phyloP scores from a whole-genome alignment of 2,797 vertebrate genomes.

The Eospalax fontanierii region DNA sequence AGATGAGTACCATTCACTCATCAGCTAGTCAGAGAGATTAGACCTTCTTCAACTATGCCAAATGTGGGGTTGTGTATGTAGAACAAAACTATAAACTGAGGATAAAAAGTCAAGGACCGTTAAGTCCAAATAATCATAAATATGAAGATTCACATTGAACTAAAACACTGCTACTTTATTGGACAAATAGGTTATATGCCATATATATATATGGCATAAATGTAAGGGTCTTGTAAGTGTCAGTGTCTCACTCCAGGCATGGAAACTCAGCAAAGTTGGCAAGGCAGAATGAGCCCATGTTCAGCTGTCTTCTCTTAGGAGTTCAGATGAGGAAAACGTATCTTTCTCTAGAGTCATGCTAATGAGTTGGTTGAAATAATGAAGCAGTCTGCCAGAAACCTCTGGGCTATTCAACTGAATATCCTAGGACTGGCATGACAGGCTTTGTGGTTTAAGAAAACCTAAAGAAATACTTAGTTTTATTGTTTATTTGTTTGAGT shows the following conservation, averaged over 20 bases:
- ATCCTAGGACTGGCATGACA: conserved; percentile 1
- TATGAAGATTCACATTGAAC: conserved; percentile 51
- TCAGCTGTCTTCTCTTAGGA: conserved; percentile 3
- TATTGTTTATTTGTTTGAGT: too few relatives aligned
- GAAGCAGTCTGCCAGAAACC: conserved; percentile 5
- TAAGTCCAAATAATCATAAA: background rate
- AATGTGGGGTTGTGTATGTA: background rate
- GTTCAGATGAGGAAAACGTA: conserved; percentile 13
- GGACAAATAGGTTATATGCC: background rate
- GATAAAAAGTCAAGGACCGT: background rate
- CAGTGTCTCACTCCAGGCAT: conserved; percentile 2
- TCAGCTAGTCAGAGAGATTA: background rate
- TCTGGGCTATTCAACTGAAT: background rate
- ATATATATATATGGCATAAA: background rate
- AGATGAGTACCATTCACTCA: background rate
- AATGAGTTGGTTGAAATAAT: conserved; percentile 53
- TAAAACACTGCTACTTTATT: background rate
- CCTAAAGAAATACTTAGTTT: conserved; percentile 17
- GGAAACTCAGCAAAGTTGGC: background rate
- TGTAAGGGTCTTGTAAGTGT: background rate
- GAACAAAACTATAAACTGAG: background rate
- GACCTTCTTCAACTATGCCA: background rate
- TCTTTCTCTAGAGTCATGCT: conserved; percentile 56
- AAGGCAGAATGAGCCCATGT: background rate
- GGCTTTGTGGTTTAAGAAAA: conserved; percentile 28